phyloP scores from a whole-genome alignment of 2,888 invertebrate genomes.

The Coremacera marginata region DNA sequence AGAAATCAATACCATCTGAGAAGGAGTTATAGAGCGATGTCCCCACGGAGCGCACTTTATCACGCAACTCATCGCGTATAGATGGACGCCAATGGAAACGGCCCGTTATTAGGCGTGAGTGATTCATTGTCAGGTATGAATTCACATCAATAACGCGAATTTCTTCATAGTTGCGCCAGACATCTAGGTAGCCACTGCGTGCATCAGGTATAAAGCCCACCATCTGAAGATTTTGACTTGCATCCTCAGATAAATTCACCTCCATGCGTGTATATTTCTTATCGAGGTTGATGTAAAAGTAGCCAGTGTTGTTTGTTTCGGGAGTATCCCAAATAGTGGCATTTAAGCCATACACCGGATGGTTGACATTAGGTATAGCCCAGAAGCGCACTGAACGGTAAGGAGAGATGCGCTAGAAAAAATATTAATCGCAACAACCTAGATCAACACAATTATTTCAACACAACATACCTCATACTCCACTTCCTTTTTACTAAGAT shows the following conservation, averaged over 20 bases:
- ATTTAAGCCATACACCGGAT: slow-evolving; percentile 73
- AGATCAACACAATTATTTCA: not conserved
- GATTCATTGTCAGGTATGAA: slow-evolving; percentile 85
- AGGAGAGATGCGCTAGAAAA: slow-evolving; percentile 72
- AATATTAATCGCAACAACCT: slow-evolving; percentile 4
- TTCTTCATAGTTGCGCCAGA: slow-evolving; percentile 87
- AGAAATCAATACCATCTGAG: slow-evolving; percentile 74
- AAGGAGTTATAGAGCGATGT: slow-evolving; percentile 71
- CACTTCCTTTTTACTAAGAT: slow-evolving; percentile 73
- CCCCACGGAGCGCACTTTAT: slow-evolving; percentile 68
- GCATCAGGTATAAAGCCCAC: slow-evolving; percentile 83
- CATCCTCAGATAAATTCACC: slow-evolving; percentile 79
- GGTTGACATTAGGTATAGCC: slow-evolving; percentile 70
- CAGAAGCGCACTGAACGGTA: slow-evolving; percentile 73
- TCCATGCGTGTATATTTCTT: slow-evolving; percentile 76
- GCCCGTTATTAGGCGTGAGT: slow-evolving; percentile 84
- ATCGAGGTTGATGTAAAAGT: slow-evolving; percentile 73
- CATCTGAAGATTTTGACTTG: slow-evolving; percentile 77
- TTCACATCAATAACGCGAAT: slow-evolving; percentile 82
- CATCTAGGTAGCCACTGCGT: slow-evolving; percentile 79
- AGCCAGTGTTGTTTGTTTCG: slow-evolving; percentile 74
- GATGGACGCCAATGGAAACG: slow-evolving; percentile 85
- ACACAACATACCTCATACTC: slow-evolving; percentile 74
- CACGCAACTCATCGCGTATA: slow-evolving; percentile 75
- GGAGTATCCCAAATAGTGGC: slow-evolving; percentile 73